Evolutionary conservation across 2,888 invertebrate genomes (phyloP), one percentile per base, ranked within the genome.

Genomic region (Dione vanillae): DNA sequence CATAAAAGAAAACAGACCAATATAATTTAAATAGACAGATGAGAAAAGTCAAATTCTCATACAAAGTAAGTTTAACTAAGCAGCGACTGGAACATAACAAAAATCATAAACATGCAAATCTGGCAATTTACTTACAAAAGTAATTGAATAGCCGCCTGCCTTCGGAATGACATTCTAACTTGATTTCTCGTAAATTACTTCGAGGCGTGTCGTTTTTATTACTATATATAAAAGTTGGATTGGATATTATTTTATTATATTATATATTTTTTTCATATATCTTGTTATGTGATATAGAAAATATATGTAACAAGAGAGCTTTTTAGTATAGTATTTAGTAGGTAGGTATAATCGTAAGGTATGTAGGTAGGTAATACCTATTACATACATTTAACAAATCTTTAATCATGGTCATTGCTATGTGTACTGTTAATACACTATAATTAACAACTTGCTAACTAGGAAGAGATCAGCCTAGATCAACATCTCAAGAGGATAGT

Each of bases 21-120:
- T 71, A 73, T 67, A 74, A 79, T 74, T 76, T 75, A 70, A 72
- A 74, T 74, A 75, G 75, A 69, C 65, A 65, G 71, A 76, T 78
- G 79, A 78, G 45, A 67, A 74, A 69, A 52, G 64, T 62, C 67
- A 56, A 75, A 77, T 37, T 37, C 12, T 51, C 19, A 19, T 20
- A 40, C 80, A 77, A 45, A 77, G 72, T 81, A 85, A 84, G 83
- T 86, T 87, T 85, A 87, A 89, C 78, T 83, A 86, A 85, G 78
- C 82, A 80, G 81, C 71, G 65, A 54, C 40, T 51, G 52, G 47
- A 68, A 71, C 70, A 74, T 69, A 68, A 78, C 78, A 79, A 77
- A 76, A 79, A 77, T 75, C 79, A 88, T 89, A 87, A 90, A 88
- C 82, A 92, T 92, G 91, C 85, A 92, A 90, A 92, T 91, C 76